Evolutionary conservation across 2,113 vertebrate genomes (phyloP).

Genomic region (Sterrhoptilus dennistouni): DNA sequence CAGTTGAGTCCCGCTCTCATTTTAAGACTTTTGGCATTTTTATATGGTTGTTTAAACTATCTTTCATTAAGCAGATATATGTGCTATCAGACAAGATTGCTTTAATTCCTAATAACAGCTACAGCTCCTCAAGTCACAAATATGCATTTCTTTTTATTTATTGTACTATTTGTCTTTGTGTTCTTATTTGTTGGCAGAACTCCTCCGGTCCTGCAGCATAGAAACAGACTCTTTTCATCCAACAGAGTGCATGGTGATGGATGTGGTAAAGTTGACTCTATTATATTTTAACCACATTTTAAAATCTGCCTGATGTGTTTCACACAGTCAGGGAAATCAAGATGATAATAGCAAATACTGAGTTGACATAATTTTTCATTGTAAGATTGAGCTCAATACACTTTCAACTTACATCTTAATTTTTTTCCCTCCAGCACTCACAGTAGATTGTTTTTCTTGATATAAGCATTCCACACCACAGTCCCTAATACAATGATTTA

Average conservation of each 20-base stretch:
- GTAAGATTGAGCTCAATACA: background rate
- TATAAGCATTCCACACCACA: background rate
- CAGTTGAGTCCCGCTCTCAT: accelerated
- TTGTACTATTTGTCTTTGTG: background rate
- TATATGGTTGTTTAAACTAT: background rate
- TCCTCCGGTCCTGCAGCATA: background rate
- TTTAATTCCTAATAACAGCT: background rate
- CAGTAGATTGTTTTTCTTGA: background rate
- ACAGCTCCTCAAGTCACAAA: background rate
- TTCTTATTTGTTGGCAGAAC: background rate
- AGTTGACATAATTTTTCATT: background rate
- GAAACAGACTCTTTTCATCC: background rate
- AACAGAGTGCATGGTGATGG: background rate
- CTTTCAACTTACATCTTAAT: background rate
- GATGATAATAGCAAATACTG: background rate
- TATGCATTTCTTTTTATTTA: background rate
- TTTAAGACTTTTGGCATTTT: background rate
- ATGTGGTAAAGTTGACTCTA: background rate
- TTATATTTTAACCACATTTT: background rate
- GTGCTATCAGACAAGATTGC: background rate
- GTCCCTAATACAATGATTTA: background rate
- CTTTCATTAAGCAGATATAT: background rate
- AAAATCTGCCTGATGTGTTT: background rate
- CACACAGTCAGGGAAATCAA: background rate
- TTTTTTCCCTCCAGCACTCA: background rate